phyloP scores from a whole-genome alignment of 2,113 vertebrate species.

The Microtus montanus region DNA sequence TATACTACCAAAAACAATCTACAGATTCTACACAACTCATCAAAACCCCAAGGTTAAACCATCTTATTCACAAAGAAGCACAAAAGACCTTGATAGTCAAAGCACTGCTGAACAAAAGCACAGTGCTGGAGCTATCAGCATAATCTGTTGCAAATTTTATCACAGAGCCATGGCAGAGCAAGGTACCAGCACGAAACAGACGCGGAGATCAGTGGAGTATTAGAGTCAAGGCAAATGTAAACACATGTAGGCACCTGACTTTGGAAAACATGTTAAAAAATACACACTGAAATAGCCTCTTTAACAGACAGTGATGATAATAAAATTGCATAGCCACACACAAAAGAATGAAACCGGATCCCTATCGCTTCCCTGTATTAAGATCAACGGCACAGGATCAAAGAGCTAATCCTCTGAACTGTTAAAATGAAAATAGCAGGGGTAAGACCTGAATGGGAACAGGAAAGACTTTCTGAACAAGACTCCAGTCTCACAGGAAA shows the following conservation, averaged over 20 bases:
- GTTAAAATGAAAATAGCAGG: neutral
- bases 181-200: neutral
- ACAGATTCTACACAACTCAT: neutral
- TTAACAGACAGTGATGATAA: neutral
- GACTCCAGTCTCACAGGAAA: neutral
- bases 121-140: neutral
- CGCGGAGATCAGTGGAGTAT: too few relatives aligned
- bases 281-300: neutral
- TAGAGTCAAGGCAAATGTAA: neutral
- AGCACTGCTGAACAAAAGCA: neutral
- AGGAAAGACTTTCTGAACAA: neutral
- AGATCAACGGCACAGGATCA: neutral
- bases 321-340: neutral
- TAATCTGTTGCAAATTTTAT: neutral
- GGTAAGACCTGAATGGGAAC: neutral
- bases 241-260: neutral
- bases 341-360: neutral
- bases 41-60: neutral
- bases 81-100: neutral
- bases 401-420: neutral
- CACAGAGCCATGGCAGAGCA: neutral
- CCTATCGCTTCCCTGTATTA: neutral
- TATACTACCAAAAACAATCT: neutral
- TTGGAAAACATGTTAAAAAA: neutral
- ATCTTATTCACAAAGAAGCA: neutral